phyloP scores from a whole-genome alignment of 2,888 invertebrate genomes.

The Eugnorisma glareosa region DNA sequence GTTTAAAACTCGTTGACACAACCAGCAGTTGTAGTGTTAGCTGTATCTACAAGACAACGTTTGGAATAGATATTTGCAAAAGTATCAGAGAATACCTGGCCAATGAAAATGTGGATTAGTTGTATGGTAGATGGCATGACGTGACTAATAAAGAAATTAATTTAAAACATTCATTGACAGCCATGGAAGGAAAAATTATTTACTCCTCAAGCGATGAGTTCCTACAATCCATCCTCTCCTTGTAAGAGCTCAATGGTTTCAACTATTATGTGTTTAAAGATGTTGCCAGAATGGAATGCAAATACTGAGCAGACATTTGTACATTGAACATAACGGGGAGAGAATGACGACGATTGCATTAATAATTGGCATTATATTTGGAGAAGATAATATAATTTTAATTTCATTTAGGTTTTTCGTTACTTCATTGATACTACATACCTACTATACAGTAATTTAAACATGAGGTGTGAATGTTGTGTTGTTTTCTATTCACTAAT shows the following conservation, averaged over 20 bases:
- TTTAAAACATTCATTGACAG: not conserved
- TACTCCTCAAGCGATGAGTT: not conserved
- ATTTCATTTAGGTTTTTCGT: not conserved
- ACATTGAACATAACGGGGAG: not conserved
- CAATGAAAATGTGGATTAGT: not conserved
- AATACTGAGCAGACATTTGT: not conserved
- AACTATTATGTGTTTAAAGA: not conserved
- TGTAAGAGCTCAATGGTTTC: not conserved
- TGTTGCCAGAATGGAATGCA: not conserved
- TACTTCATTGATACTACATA: not conserved
- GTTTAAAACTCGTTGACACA: not conserved
- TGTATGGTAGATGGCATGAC: not conserved
- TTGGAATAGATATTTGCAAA: not conserved
- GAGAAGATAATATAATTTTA: not conserved
- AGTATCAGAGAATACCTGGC: not conserved
- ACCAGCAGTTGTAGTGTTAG: not conserved
- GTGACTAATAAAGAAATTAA: not conserved
- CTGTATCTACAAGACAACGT: not conserved
- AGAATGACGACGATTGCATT: not conserved
- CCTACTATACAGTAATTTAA: not conserved
- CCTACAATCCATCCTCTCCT: not conserved
- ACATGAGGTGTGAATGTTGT: not conserved
- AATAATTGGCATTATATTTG: not conserved
- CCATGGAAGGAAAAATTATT: not conserved
- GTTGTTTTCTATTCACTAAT: not conserved